Conservation (phyloP, 2,888 invertebrate genomes). For the Platynereis dumerilii region DNA sequence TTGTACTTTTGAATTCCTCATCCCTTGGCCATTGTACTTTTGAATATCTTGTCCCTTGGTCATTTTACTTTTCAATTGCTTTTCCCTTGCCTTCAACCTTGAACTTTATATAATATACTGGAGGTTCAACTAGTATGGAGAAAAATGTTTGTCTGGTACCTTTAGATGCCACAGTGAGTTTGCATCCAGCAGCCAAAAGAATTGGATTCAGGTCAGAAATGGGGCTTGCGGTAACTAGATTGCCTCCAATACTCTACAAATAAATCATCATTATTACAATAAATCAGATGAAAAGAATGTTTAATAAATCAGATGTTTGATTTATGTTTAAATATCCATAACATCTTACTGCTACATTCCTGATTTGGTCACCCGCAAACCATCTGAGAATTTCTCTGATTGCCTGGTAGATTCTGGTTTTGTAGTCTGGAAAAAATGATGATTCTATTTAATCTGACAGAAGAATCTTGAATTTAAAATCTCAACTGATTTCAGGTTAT, state of each 20-base stretch:
- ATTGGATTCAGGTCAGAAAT: slow-evolving; percentile 95
- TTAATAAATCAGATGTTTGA: not conserved
- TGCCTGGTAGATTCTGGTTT: slow-evolving; percentile 64
- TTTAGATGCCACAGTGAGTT: slow-evolving; percentile 42
- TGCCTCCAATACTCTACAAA: slow-evolving; percentile 80
- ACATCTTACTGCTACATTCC: slow-evolving; percentile 81
- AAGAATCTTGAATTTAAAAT: too few relatives aligned
- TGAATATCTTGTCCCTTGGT: too few relatives aligned
- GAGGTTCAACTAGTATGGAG: too few relatives aligned
- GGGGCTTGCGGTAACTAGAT: slow-evolving; percentile 93
- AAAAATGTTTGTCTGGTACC: too few relatives aligned
- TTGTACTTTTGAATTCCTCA: too few relatives aligned
- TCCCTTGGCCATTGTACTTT: too few relatives aligned
- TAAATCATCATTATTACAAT: slow-evolving; percentile 11
- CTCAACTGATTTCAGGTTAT: too few relatives aligned
- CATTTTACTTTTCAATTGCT: too few relatives aligned
- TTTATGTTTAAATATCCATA: not conserved
- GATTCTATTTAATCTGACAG: too few relatives aligned
- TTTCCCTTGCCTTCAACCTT: too few relatives aligned
- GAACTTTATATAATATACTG: too few relatives aligned
- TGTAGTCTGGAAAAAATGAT: slow-evolving; percentile 35
- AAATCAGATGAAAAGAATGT: not conserved
- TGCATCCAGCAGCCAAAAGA: slow-evolving; percentile 74
- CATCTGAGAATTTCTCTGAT: slow-evolving; percentile 85
- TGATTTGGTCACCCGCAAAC: slow-evolving; percentile 93